phyloP scores from a whole-genome alignment of 1,140 invertebrate genomes.

The Hyles euphorbiae region DNA sequence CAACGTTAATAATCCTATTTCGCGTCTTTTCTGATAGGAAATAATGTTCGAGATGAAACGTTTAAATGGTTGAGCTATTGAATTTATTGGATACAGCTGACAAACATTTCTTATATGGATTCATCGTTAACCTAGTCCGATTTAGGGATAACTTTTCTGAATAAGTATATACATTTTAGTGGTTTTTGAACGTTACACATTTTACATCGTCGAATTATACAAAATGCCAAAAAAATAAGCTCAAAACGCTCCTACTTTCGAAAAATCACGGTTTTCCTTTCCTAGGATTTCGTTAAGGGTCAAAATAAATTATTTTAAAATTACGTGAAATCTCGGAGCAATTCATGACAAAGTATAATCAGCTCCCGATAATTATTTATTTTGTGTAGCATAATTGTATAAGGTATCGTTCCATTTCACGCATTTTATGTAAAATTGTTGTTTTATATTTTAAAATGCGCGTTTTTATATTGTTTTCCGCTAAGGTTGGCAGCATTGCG shows the following conservation, averaged over 20 bases:
- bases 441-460: constrained; percentile 54
- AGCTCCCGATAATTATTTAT: constrained; percentile 51
- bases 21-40: too few relatives aligned
- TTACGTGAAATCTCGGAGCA: constrained; percentile 4
- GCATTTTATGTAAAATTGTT: constrained; percentile 72
- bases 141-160: constrained; percentile 20
- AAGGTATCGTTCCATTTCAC: constrained; percentile 66
- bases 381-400: constrained; percentile 52
- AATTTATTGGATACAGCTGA: too few relatives aligned
- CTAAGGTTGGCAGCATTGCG: constrained; percentile 35
- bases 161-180: constrained; percentile 9
- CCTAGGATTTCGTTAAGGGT: constrained; percentile 60
- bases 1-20: too few relatives aligned
- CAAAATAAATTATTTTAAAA: background rate
- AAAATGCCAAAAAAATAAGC: constrained; percentile 14
- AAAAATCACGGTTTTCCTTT: constrained; percentile 23
- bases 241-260: constrained; percentile 1
- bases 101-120: background rate
- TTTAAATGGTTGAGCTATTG: too few relatives aligned
- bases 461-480: constrained; percentile 62
- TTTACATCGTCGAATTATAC: constrained; percentile 11
- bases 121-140: constrained; percentile 21
- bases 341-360: constrained; percentile 6
- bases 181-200: constrained; percentile 3
- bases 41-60: too few relatives aligned